These are phyloP conservation scores for Sarcophaga variegata DNA, from an alignment of 2,888 invertebrate genomes.

Conservation along the genomic window DNA sequence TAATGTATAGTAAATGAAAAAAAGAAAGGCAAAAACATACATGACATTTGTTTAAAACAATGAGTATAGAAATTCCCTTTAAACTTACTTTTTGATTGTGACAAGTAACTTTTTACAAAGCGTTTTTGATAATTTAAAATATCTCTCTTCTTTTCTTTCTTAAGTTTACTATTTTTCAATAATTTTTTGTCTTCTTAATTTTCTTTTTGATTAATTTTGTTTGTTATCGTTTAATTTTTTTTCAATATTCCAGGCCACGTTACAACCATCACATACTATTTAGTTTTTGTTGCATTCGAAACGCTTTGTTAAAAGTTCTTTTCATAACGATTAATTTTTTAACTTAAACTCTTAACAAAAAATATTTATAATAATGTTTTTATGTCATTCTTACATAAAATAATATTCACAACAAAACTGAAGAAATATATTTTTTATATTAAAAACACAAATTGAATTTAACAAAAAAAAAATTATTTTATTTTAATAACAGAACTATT, in stretches of 20 bases:
- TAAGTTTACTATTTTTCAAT: slow-evolving; percentile 14
- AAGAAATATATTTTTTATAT: slow-evolving; percentile 40
- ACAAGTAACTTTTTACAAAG: slow-evolving; percentile 56
- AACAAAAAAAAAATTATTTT: slow-evolving; percentile 12
- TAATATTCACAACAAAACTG: background rate
- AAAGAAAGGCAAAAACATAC: slow-evolving; percentile 11
- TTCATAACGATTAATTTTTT: slow-evolving; percentile 25
- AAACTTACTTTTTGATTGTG: background rate
- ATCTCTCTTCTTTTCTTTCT: slow-evolving; percentile 2
- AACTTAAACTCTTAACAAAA: slow-evolving; percentile 35
- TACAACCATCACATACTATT: background rate
- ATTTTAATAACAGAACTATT: slow-evolving; percentile 5
- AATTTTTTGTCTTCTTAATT: slow-evolving; percentile 17
- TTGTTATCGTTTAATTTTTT: slow-evolving; percentile 8
- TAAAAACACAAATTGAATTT: slow-evolving; percentile 25
- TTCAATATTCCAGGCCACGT: background rate
- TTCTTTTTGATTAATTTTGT: slow-evolving; percentile 15
- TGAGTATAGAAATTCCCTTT: background rate
- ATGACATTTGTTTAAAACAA: slow-evolving; percentile 13
- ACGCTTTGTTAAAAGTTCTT: slow-evolving; percentile 65
- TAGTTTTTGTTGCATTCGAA: slow-evolving; percentile 33
- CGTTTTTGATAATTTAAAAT: slow-evolving; percentile 45
- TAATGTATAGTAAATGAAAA: slow-evolving; percentile 34
- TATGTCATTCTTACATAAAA: slow-evolving; percentile 40
- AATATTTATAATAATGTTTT: slow-evolving; percentile 31